These are phyloP conservation scores for Branchipolynoe longqiensis DNA, from an alignment of 2,888 invertebrate species.

Conservation along the genomic window DNA sequence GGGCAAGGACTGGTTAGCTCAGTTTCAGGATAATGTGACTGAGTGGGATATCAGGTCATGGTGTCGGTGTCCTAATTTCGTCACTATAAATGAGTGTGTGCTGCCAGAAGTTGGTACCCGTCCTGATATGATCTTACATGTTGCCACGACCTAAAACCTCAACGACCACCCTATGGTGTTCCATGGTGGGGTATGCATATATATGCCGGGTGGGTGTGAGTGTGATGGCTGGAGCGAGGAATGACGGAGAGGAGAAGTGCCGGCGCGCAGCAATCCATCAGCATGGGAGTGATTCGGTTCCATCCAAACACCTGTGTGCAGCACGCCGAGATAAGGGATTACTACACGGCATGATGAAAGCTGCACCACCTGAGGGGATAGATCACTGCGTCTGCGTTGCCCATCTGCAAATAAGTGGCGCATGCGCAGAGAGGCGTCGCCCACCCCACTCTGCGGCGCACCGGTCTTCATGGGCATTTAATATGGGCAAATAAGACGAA, in stretches of 20 bases:
- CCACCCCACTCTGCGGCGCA: background rate
- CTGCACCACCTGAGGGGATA: constrained; percentile 26
- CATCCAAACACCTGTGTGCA: constrained; percentile 54
- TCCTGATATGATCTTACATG: too few species aligned
- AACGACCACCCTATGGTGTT: too few species aligned
- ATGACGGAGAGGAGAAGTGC: constrained; percentile 25
- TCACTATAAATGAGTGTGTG: too few species aligned
- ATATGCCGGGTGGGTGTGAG: too few species aligned
- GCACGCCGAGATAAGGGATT: constrained; percentile 27
- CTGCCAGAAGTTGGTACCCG: too few species aligned
- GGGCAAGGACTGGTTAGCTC: too few species aligned
- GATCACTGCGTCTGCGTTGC: background rate
- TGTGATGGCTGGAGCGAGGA: too few species aligned
- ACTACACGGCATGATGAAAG: constrained; percentile 13
- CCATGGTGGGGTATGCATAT: too few species aligned
- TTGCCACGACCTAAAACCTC: too few species aligned
- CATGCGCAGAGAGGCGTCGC: background rate
- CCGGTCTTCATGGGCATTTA: background rate
- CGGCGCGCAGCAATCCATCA: constrained; percentile 41
- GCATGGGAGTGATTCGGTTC: constrained; percentile 51
- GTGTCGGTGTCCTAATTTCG: too few species aligned
- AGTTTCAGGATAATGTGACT: too few species aligned
- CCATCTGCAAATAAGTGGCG: constrained; percentile 8
- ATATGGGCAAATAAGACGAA: constrained; percentile 2
- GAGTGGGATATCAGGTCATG: too few species aligned